A percentile compares a stretch with the other conserved stretches of the same genome.
Conservation (phyloP, 1,140 invertebrate genomes). For the Penaeus indicus region DNA sequence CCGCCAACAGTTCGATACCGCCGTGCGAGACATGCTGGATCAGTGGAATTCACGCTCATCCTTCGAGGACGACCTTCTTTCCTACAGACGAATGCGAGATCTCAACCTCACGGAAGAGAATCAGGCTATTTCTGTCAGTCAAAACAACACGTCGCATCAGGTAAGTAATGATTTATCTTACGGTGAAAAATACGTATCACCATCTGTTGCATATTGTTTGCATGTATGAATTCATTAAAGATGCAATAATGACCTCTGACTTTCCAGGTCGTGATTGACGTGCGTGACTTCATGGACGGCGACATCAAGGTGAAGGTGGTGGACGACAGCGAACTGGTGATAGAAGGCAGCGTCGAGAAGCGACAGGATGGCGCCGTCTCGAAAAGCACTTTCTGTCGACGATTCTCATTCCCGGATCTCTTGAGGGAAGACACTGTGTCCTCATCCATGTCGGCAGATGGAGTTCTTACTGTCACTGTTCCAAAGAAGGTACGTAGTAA, state of each 20-base stretch:
- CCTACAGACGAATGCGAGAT: conserved; percentile 37
- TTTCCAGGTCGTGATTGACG: conserved; percentile 62
- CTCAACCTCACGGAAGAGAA: conserved; percentile 37
- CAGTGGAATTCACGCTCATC: conserved; percentile 9
- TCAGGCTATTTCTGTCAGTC: conserved; percentile 50
- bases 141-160: conserved; percentile 39
- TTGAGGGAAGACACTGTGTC: conserved; percentile 44
- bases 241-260: not conserved
- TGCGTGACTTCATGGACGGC: conserved; percentile 59
- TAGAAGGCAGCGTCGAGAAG: conserved; percentile 63
- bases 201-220: no score
- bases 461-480: conserved; percentile 59
- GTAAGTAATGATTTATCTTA: not conserved
- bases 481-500: conserved; percentile 50
- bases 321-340: conserved; percentile 60
- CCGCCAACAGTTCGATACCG: conserved; percentile 35
- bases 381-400: conserved; percentile 52
- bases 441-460: conserved; percentile 62
- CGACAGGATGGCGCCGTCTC: conserved; percentile 36
- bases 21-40: conserved; percentile 27
- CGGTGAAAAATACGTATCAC: no score
- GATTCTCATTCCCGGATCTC: conserved; percentile 60
- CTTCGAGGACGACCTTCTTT: conserved; percentile 16
- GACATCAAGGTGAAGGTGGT: conserved; percentile 63
- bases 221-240: no score